Conservation (phyloP, 1,140 invertebrate genomes). For the Glomeris maerens region DNA sequence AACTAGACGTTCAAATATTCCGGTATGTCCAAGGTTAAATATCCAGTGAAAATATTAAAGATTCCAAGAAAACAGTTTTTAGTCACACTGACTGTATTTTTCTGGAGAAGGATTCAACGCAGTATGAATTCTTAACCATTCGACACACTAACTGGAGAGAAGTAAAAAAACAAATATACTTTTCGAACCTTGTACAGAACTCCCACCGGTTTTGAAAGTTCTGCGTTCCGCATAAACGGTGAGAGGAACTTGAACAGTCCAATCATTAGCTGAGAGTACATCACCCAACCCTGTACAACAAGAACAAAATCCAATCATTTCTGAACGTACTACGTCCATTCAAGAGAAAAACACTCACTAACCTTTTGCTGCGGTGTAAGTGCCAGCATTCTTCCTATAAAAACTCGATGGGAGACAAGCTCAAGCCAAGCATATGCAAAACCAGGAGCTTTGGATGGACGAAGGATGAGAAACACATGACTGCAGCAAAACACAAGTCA, state of each 20-base stretch:
- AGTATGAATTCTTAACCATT: too few relatives aligned
- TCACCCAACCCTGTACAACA: slow-evolving; percentile 33
- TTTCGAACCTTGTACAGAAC: slow-evolving; percentile 76
- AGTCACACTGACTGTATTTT: too few relatives aligned
- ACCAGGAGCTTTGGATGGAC: slow-evolving; percentile 87
- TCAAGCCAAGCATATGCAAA: slow-evolving; percentile 98
- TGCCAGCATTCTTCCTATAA: slow-evolving; percentile 84
- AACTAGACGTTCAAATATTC: too few relatives aligned
- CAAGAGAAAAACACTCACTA: slow-evolving; percentile 18
- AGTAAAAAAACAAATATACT: too few relatives aligned
- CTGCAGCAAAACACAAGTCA: slow-evolving; percentile 29
- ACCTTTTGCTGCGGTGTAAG: slow-evolving; percentile 56
- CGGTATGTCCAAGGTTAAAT: too few relatives aligned
- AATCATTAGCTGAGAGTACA: slow-evolving; percentile 69
- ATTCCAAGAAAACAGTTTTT: too few relatives aligned
- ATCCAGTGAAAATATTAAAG: too few relatives aligned
- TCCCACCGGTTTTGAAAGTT: slow-evolving; percentile 82
- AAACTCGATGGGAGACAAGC: slow-evolving; percentile 86
- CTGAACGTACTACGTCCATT: neutral
- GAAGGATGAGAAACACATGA: slow-evolving; percentile 78
- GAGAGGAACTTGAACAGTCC: slow-evolving; percentile 93
- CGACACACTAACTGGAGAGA: too few relatives aligned
- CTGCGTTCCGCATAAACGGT: slow-evolving; percentile 91
- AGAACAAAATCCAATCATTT: slow-evolving; percentile 3
- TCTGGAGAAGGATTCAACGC: too few relatives aligned